Conservation (phyloP, 2,888 invertebrate species). For the Aethes cnicana region DNA sequence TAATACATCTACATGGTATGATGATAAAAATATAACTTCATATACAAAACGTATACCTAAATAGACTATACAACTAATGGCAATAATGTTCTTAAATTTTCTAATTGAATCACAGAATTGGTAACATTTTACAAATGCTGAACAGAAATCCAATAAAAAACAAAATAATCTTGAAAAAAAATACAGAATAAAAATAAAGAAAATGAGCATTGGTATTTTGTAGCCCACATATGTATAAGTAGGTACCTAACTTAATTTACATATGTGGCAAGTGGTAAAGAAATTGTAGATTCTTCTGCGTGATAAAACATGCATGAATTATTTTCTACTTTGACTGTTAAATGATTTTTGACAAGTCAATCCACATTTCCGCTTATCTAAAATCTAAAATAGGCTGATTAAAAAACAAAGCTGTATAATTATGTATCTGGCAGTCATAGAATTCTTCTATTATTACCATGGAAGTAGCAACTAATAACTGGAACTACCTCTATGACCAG, state of each 20-base stretch:
- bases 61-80: conserved; percentile 43
- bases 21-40: conserved; percentile 37
- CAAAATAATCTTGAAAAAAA: neutral
- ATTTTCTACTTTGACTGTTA: too few relatives aligned
- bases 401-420: neutral
- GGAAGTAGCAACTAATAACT: too few relatives aligned
- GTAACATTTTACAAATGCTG: conserved; percentile 47
- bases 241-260: too few relatives aligned
- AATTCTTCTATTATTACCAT: conserved; percentile 11
- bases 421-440: conserved; percentile 11
- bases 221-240: too few relatives aligned
- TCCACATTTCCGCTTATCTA: too few relatives aligned
- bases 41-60: conserved; percentile 34
- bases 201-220: neutral
- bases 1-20: conserved; percentile 39
- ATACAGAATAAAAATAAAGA: neutral
- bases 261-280: too few relatives aligned
- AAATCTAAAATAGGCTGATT: too few relatives aligned
- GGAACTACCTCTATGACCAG: too few relatives aligned
- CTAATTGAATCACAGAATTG: conserved; percentile 63
- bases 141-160: conserved; percentile 8
- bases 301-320: too few relatives aligned
- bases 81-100: conserved; percentile 46
- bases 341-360: too few relatives aligned
- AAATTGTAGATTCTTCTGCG: too few relatives aligned